A percentile compares a stretch with the other conserved stretches of the same genome.
phyloP scores from a whole-genome alignment of 37 sponge, comb jelly and placozoan species.

The Hormiphora californensis region DNA sequence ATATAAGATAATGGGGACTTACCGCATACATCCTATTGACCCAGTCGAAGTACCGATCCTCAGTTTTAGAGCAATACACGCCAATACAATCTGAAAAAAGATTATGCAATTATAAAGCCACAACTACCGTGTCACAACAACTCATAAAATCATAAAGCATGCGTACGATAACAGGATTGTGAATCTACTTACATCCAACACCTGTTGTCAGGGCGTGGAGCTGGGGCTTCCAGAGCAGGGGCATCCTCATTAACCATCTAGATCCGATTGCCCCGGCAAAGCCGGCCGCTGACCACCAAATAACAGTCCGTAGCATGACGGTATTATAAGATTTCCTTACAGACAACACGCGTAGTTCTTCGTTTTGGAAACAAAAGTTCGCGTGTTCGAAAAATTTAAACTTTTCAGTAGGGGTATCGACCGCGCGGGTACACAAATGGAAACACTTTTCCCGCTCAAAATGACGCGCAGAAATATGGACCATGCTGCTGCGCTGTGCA shows the following conservation, averaged over 20 bases:
- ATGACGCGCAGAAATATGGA: no score
- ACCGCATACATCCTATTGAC: slow-evolving; percentile 2
- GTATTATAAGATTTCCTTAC: no score
- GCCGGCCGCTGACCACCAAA: slow-evolving; percentile 31
- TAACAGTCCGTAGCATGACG: slow-evolving; percentile 21
- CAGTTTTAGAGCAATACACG: slow-evolving; percentile 2
- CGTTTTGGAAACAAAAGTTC: no score
- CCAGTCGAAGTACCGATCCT: slow-evolving; percentile 22
- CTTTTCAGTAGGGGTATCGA: no score
- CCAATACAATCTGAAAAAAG: slow-evolving; percentile 28
- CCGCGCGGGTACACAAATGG: no score
- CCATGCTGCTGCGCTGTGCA: no score
- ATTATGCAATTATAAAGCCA: neutral
- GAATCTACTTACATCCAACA: neutral
- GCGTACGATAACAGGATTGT: neutral
- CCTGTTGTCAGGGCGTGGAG: neutral
- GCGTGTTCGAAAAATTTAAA: no score
- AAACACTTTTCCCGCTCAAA: no score
- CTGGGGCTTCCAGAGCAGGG: slow-evolving; percentile 32
- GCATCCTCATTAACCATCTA: neutral
- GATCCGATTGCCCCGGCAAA: neutral
- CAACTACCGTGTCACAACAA: no score
- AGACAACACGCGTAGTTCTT: no score
- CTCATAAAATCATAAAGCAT: neutral
- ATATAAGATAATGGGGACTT: neutral